Evolutionary conservation across 2,888 invertebrate genomes (phyloP), one percentile per base, ranked within the genome.

Genomic region (Rugalucina vietnamica): DNA sequence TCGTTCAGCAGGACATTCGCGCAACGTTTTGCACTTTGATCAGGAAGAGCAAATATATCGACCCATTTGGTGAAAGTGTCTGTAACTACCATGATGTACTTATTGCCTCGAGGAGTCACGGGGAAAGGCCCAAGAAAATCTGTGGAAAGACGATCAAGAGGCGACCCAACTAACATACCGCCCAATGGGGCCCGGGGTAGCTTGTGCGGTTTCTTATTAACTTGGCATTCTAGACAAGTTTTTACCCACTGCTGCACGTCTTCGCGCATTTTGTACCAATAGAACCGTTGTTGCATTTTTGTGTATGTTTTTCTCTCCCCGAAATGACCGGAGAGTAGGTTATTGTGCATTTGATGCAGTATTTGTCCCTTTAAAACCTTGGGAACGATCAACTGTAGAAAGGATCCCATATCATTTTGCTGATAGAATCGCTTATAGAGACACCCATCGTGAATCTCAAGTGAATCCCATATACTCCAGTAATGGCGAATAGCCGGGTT

Each of bases 181-280:
- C 82, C 85, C 8, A 85, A 18, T 12, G 69, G 69, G 1, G 82
- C 76, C 43, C 36, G 76, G 24, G 84, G 77, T 8, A 65, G 81
- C 29, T 34, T 36, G 0, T 34, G 12, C 4, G 57, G 65, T 5
- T n/a, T 36, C 34, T 81, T 84, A 21, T 37, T 73, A 12, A n/a
- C 18, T 18, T 37, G 39, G 80, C 81, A 75, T n/a, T 12, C 32
- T 5, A 18, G 49, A 39, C 70, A 69, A 57, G 34, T 50, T 70
- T 21, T 32, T 0, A 76, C 37, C 65, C 50, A 76, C 0, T 78
- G n/a, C 14, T 49, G 57, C 1, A 81, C 70, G 27, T 78, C 72
- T 49, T 73, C 79, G 37, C 73, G 24, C 29, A 79, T 34, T 5
- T 73, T 37, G 79, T 60, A 85, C 82, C 85, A 82, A 39, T 82